Base-by-base conservation (phyloP, 2,888 invertebrate genomes). In the Ennomos quercinarius region DNA sequence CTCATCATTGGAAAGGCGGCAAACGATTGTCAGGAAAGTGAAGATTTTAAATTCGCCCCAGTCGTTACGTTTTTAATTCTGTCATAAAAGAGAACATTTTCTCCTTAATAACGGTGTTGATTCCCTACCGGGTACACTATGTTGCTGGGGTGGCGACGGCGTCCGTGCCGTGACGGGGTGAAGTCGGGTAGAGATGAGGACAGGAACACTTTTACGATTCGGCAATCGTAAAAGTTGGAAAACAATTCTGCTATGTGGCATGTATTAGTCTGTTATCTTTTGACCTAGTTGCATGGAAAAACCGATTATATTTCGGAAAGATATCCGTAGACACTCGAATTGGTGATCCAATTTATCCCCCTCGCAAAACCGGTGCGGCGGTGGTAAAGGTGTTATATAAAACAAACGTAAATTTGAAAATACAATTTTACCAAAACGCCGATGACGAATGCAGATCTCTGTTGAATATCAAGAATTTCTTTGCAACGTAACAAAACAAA, bases 141-240 rank as follows among this genome's bases (percentile, higher is more conserved):
- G 67, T 61, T 57, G 61, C 55, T 35, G 49, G 61, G 57, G 66
- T 58, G 62, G 60, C 49, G 34, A 36, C 48, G 51, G 27, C 27
- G 27, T 4, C 27, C 27, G 27, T 27, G 63, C 36, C 45, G 62
- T 58, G 56, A 63, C 45, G 58, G 59, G 64, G 61, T 48, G 60
- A 43, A 43, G 48, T 44, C 63, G 71, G 67, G 63, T 62, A 68
- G 60, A 70, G 68, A 58, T 57, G 60, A 61, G 57, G 61, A 72
- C 73, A 70, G 70, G 67, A 70, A 72, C 72, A 68, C 56, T 76
- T 80, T 80, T 80, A 80, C 80, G 80, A 80, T 74, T 73, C 72
- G 68, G 63, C 65, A 72, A 71, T 78, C 80, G 80, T 81, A 77
- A 81, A 80, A 76, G 71, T 72, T 74, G 72, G 76, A 76, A 79